phyloP scores from a whole-genome alignment of 2,888 invertebrate species.

The Trachelus tabidus region DNA sequence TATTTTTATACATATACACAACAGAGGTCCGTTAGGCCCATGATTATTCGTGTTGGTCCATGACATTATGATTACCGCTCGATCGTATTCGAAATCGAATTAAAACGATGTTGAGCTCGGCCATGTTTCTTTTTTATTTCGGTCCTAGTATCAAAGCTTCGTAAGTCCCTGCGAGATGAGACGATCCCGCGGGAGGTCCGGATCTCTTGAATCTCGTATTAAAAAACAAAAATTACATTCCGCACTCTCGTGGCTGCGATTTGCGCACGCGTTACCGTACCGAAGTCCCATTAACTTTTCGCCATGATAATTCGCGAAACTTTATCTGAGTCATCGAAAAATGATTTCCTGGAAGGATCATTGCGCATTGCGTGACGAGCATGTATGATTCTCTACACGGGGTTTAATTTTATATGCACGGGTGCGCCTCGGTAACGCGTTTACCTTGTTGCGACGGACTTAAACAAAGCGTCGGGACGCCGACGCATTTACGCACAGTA shows the following conservation, averaged over 20 bases:
- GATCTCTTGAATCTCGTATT: not conserved
- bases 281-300: no score
- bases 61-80: conserved; percentile 44
- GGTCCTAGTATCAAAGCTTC: not conserved
- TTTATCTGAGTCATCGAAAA: not conserved
- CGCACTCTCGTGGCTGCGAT: not conserved
- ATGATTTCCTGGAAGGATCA: not conserved
- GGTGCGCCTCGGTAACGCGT: not conserved
- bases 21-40: conserved; percentile 8
- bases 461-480: not conserved
- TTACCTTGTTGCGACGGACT: not conserved
- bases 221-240: not conserved
- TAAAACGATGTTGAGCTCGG: not conserved
- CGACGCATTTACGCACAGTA: not conserved
- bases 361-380: not conserved
- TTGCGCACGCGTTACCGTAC: no score
- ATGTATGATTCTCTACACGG: not conserved
- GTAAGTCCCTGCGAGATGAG: not conserved
- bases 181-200: not conserved
- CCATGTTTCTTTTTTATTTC: not conserved
- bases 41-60: conserved; percentile 54
- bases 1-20: conserved; percentile 10
- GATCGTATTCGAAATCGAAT: not conserved
- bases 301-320: not conserved
- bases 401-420: not conserved